Evolutionary conservation across 2,888 invertebrate genomes (phyloP).

Genomic region (Saturnia pavonia): DNA sequence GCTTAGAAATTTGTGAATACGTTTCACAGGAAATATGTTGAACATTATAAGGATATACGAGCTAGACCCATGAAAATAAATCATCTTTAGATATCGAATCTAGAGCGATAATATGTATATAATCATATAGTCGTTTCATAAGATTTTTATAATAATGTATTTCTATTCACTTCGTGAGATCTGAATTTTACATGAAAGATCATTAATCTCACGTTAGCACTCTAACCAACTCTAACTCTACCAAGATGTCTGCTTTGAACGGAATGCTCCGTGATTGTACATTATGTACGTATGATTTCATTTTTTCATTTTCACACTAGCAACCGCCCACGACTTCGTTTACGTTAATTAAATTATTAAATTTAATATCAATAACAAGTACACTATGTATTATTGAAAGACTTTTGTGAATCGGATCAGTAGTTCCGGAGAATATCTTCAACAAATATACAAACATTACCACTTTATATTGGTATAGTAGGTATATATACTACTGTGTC

Average conservation of each 20-base stretch:
- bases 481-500: too few relatives aligned
- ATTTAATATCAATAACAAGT: too few relatives aligned
- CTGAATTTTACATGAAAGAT: slow-evolving; percentile 31
- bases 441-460: too few relatives aligned
- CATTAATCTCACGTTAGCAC: slow-evolving; percentile 20
- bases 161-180: slow-evolving; percentile 14
- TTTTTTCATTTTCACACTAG: neutral
- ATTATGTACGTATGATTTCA: neutral
- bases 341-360: too few relatives aligned
- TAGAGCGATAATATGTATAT: neutral
- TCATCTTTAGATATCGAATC: neutral
- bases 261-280: slow-evolving; percentile 13
- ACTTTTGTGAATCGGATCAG: too few relatives aligned
- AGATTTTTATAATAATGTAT: neutral
- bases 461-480: too few relatives aligned
- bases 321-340: too few relatives aligned
- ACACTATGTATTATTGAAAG: too few relatives aligned
- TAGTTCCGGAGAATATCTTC: too few relatives aligned
- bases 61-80: neutral
- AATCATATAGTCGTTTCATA: neutral
- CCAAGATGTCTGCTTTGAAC: slow-evolving; percentile 25
- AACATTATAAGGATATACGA: neutral
- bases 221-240: neutral
- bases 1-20: neutral
- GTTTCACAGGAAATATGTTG: neutral